Evolutionary conservation across 2,797 vertebrate species (phyloP), one percentile per base, ranked within the genome.

Genomic region (Neoniphon sammara): DNA sequence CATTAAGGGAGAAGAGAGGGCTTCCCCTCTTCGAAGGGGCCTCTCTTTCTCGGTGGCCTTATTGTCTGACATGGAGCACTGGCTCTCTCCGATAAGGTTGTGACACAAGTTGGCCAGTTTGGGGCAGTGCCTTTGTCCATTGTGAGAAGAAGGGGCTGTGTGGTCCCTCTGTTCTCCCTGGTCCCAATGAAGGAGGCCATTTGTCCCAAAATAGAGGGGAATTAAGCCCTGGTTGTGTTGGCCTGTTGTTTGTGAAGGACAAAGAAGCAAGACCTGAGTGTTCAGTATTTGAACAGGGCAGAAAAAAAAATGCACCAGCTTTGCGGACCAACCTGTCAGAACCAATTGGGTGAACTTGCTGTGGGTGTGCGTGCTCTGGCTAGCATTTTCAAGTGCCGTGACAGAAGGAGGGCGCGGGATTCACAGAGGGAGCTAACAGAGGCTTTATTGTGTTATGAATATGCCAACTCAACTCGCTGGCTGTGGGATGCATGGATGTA

Each of bases 41-140:
- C 57, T 79, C 68, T 61, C 64, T 74, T 64, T 82, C 89, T 83
- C 71, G 7, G 64, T 83, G 89, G 84, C 81, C 85, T 81, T 81
- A 78, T 77, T 81, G 68, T 60, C 70, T 68, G 78, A 85, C 73
- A 52, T 73, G 78, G 69, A 85, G 50, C 73, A 67, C 76, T 85
- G 89, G 85, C 73, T 84, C 56, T 21, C 88, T 88, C 87, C 77
- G 80, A 88, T 85, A 82, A 87, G 89, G 88, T 89, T 89, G 88
- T 92, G 89, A 90, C 88, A 90, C 85, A 84, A 90, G 87, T 84
- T 91, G 90, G 89, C 90, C 58, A 2, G 73, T 88, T 70, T 58
- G 25, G 75, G 72, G 65, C 74, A 23, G 46, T 7, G 66, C 75
- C 84, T 91, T 91, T 92, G 92, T 94, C 82, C 80, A 73, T 92